A percentile compares a stretch with the other conserved stretches of the same genome.
phyloP scores from a whole-genome alignment of 2,797 vertebrate genomes.

The Setipinna tenuifilis region DNA sequence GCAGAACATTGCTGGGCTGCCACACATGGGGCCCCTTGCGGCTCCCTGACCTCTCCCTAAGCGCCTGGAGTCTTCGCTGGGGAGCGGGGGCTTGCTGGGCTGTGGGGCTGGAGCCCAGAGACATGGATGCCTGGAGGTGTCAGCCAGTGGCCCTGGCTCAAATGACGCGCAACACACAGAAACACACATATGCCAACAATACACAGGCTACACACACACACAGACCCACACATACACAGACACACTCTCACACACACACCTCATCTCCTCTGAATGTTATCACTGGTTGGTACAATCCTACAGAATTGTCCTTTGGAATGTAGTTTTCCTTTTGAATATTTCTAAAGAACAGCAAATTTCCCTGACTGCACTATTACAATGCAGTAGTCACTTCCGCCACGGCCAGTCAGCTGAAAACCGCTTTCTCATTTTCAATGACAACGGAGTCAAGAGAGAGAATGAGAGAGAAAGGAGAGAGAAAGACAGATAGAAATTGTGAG shows the following conservation, averaged over 20 bases:
- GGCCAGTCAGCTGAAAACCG: not conserved
- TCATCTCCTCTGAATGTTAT: slow-evolving; percentile 36
- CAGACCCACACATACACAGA: no score
- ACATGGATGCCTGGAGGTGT: slow-evolving; percentile 35
- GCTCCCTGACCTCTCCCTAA: not conserved
- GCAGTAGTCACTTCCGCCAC: not conserved
- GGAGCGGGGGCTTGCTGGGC: not conserved
- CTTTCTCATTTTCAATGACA: not conserved
- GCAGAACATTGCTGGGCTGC: slow-evolving; percentile 7
- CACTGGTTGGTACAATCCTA: slow-evolving; percentile 31
- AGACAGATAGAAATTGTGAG: not conserved
- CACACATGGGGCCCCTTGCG: slow-evolving; percentile 5
- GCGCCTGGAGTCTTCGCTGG: not conserved
- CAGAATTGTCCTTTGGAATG: slow-evolving; percentile 30
- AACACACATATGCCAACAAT: slow-evolving; percentile 7
- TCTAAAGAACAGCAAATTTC: not conserved
- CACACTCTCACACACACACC: not conserved
- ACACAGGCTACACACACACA: not conserved
- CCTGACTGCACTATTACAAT: not conserved
- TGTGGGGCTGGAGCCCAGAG: slow-evolving; percentile 30
- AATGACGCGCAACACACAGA: not conserved
- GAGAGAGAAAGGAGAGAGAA: slow-evolving; percentile 7
- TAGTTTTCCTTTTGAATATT: slow-evolving; percentile 26
- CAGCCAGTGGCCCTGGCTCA: slow-evolving; percentile 41
- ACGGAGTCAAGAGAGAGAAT: not conserved